A percentile compares a stretch with the other conserved stretches of the same genome.
Evolutionary conservation across 2,888 invertebrate species (phyloP).

Genomic region (Vannuccia rotundouncinata): DNA sequence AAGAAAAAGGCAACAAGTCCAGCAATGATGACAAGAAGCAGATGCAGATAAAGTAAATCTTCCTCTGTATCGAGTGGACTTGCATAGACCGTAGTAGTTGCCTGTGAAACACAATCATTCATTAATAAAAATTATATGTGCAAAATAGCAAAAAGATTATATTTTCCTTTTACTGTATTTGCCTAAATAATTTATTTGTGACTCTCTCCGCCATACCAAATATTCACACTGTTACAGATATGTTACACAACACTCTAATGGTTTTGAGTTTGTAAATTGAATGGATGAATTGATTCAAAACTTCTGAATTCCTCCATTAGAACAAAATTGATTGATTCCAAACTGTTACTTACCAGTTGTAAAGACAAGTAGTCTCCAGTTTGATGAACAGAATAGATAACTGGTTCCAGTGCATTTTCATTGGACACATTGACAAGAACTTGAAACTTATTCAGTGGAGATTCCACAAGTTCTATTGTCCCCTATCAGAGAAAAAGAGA

Average conservation of each 20-base stretch:
- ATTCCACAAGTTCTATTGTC: constrained; percentile 20
- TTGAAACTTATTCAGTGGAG: constrained; percentile 14
- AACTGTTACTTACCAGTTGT: neutral
- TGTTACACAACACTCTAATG: no score
- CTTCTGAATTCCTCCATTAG: no score
- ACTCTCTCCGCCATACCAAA: no score
- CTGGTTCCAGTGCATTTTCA: neutral
- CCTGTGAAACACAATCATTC: no score
- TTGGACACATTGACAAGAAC: constrained; percentile 23
- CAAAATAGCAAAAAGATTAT: no score
- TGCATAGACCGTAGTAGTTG: neutral
- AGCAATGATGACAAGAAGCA: constrained; percentile 1
- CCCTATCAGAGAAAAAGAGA: neutral
- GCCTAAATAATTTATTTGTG: no score
- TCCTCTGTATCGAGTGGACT: neutral
- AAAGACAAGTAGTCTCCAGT: neutral
- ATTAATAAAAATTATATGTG: no score
- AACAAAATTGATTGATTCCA: no score
- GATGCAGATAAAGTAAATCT: neutral
- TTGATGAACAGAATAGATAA: neutral
- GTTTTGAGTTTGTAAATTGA: no score
- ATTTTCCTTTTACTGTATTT: no score
- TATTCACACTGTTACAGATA: no score
- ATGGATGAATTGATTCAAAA: no score
- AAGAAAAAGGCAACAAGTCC: constrained; percentile 16